A percentile compares a stretch with the other conserved stretches of the same genome.
phyloP scores from a whole-genome alignment of 1,140 invertebrate genomes.

The Pinna nobilis region DNA sequence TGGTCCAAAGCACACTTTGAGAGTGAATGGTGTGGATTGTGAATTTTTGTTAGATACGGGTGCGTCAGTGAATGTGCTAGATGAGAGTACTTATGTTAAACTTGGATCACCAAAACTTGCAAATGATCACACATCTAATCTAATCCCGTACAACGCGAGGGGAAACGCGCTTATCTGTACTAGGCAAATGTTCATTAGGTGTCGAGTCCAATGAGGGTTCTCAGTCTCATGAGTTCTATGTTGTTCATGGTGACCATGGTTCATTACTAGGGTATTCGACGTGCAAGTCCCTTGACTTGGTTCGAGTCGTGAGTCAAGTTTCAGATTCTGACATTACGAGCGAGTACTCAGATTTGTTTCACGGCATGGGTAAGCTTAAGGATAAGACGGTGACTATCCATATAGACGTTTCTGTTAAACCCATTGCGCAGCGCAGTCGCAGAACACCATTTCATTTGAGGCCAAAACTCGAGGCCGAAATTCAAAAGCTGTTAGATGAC shows the following conservation, averaged over 20 bases:
- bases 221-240: slow-evolving; percentile 13
- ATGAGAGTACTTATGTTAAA: too few relatives aligned
- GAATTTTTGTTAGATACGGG: too few relatives aligned
- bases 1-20: too few relatives aligned
- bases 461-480: slow-evolving; percentile 43
- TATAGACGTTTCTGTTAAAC: slow-evolving; percentile 13
- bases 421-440: slow-evolving; percentile 9
- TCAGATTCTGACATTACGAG: neutral
- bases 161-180: neutral
- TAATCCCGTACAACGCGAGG: neutral
- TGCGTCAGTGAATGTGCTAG: too few relatives aligned
- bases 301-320: slow-evolving; percentile 15
- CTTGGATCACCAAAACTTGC: slow-evolving; percentile 4
- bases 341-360: slow-evolving; percentile 1
- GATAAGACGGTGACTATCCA: neutral
- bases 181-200: neutral
- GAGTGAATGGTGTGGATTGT: too few relatives aligned
- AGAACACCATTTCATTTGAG: slow-evolving; percentile 32
- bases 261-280: slow-evolving; percentile 20
- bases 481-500: slow-evolving; percentile 37
- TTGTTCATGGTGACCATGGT: slow-evolving; percentile 20
- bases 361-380: slow-evolving; percentile 27
- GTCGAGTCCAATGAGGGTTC: neutral
- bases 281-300: neutral
- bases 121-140: neutral